These are phyloP conservation scores for Lissonota sp. DNA, from an alignment of 2,888 invertebrate species.

Conservation along the genomic window DNA sequence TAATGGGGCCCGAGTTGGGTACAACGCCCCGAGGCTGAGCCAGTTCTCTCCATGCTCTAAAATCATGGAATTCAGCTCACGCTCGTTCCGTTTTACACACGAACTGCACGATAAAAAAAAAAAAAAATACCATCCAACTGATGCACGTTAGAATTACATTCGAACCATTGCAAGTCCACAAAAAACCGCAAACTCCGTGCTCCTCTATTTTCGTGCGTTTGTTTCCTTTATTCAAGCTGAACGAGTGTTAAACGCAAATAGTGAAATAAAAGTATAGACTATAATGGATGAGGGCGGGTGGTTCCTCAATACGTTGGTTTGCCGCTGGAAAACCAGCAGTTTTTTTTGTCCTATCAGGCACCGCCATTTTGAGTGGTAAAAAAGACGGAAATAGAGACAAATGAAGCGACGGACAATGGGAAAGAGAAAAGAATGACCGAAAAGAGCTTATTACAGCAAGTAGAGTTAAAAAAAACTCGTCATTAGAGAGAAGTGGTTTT, in stretches of 20 bases:
- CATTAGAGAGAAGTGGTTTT: conserved; percentile 28
- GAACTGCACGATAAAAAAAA: conserved; percentile 12
- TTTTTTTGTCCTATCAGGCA: background rate
- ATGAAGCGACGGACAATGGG: background rate
- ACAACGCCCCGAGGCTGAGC: conserved; percentile 21
- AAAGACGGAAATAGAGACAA: conserved; percentile 13
- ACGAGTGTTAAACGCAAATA: conserved; percentile 10
- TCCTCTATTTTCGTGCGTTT: conserved; percentile 1
- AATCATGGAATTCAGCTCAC: conserved; percentile 46
- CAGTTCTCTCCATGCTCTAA: background rate
- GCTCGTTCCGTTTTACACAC: conserved; percentile 30
- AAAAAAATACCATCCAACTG: background rate
- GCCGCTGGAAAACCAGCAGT: conserved; percentile 6
- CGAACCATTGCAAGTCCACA: conserved; percentile 4
- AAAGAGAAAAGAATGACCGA: background rate
- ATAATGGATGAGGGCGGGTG: background rate
- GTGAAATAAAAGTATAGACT: conserved; percentile 5
- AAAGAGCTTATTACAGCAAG: background rate
- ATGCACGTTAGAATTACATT: conserved; percentile 25
- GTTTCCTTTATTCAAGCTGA: conserved; percentile 10
- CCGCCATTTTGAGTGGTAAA: background rate
- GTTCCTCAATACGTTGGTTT: conserved; percentile 16
- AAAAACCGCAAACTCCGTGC: background rate
- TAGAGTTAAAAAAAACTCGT: background rate
- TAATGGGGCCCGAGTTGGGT: conserved; percentile 6